phyloP scores from a whole-genome alignment of 2,888 invertebrate species.

The Luperina nickerlii region DNA sequence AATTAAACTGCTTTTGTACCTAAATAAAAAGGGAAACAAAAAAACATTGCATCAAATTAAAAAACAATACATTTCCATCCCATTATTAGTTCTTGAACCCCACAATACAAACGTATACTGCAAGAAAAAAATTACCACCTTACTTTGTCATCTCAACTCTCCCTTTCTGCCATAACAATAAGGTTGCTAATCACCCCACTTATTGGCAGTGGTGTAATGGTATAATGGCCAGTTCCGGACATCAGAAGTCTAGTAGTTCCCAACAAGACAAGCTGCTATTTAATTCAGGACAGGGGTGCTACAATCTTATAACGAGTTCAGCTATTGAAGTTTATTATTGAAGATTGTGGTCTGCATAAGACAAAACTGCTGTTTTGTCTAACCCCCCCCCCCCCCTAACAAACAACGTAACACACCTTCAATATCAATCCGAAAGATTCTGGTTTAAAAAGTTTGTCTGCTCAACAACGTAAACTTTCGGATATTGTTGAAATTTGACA shows the following conservation, averaged over 20 bases:
- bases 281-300: conserved; percentile 75
- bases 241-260: conserved; percentile 76
- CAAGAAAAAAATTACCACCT: conserved; percentile 49
- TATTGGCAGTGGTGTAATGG: conserved; percentile 24
- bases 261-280: conserved; percentile 80
- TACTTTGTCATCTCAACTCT: not conserved
- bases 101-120: conserved; percentile 41
- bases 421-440: too few relatives aligned
- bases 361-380: too few relatives aligned
- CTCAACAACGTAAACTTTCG: too few relatives aligned
- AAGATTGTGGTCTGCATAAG: too few relatives aligned
- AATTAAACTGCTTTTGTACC: too few relatives aligned
- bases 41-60: not conserved
- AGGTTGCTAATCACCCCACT: conserved; percentile 36
- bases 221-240: conserved; percentile 73
- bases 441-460: too few relatives aligned
- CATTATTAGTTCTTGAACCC: conserved; percentile 35
- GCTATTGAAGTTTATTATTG: not conserved
- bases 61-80: not conserved
- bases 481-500: too few relatives aligned
- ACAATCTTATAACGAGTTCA: conserved; percentile 51
- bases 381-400: too few relatives aligned
- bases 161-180: conserved; percentile 22
- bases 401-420: too few relatives aligned
- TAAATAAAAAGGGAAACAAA: not conserved